Evolutionary conservation across 2,113 vertebrate species (phyloP), one percentile per base, ranked within the genome.

Genomic region (Capra hircus): DNA sequence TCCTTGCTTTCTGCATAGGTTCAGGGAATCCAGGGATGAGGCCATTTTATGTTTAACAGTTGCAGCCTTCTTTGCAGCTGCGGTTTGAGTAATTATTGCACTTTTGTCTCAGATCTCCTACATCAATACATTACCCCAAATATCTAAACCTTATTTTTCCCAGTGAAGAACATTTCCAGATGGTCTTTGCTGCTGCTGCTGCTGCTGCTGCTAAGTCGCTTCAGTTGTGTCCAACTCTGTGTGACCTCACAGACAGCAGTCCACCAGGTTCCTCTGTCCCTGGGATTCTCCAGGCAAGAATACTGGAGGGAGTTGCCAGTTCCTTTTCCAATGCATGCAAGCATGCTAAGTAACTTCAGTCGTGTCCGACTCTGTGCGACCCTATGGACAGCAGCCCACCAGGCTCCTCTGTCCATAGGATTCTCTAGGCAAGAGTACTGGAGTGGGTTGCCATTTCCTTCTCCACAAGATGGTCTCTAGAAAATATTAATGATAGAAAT

Each of bases 161-260:
- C 52, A 64, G 6, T 6, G 59, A 86, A 97, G 36, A 94, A 19
- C 15, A 21, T 17, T 93, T 97, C 81, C 33, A 77, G 85, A 71
- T 67, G 67, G n/a, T 40, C 2, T 40, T 2, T 36, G n/a, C n/a
- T 36, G 9, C 9, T 71, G 33, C 15, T 64, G 14, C 14, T 64
- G 17, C 17, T 64, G 14, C 14, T 64, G 17, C 17, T 36, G 64
- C 64, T 36, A 36, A 36, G 17, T 36, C 4, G 0, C 64, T 36
- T 71, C 9, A 71, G 64, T 71, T 0, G n/a, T 71, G 64, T 36
- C 8, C 4, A 0, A 71, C n/a, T 67, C 64, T 36, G 4, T 71
- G 64, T 2, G 2, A 71, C n/a, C 64, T n/a, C 4, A 21, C 11
- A 21, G 17, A 71, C 0, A 0, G 64, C 62, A 67, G 62, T 3